A percentile compares a stretch with the other conserved stretches of the same genome.
Evolutionary conservation across 1,140 invertebrate species (phyloP).

Genomic region (silkworm (Bombyx mori)): ASM3026992v2 NC_085119.1:11634001-11634500

Average conservation of each 20-base stretch:
- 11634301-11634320: constrained; percentile 96
- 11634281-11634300: constrained; percentile 95
- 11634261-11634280: constrained; percentile 87
- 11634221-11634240: constrained; percentile 55
- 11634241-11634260: constrained; percentile 72
- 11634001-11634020: constrained; percentile 86
- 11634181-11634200: constrained; percentile 32
- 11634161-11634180: constrained; percentile 59
- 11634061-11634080: constrained; percentile 62
- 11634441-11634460: constrained; percentile 92
- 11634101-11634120: constrained; percentile 79
- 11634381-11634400: constrained; percentile 88
- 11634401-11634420: constrained; percentile 92
- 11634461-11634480: constrained; percentile 86
- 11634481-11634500: constrained; percentile 74
- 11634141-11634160: constrained; percentile 64
- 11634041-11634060: constrained; percentile 64
- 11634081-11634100: constrained; percentile 77
- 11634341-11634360: constrained; percentile 75
- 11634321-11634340: constrained; percentile 88
- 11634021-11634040: constrained; percentile 74
- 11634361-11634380: constrained; percentile 81
- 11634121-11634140: constrained; percentile 77
- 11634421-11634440: constrained; percentile 96
- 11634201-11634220: constrained; percentile 60